A percentile compares a stretch with the other conserved stretches of the same genome.
Conservation (phyloP, 1,140 invertebrate species). For the Episyrphus balteatus region DNA sequence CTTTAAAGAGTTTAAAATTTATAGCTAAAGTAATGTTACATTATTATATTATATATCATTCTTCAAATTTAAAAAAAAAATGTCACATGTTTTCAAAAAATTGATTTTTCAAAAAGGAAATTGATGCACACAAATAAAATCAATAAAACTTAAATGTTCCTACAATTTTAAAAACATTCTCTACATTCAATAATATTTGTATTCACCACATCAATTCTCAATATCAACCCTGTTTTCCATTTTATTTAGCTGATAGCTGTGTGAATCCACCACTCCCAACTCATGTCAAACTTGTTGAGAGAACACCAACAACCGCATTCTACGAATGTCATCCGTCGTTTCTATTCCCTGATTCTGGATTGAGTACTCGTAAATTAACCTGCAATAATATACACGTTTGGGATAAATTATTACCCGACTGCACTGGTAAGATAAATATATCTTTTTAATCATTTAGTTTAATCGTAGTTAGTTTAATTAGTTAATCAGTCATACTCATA, state of each 20-base stretch:
- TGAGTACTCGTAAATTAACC: slow-evolving; percentile 39
- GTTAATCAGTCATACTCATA: too few species aligned
- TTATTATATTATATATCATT: too few species aligned
- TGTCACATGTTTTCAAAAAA: too few species aligned
- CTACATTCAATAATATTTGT: too few species aligned
- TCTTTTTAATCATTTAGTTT: slow-evolving; percentile 3
- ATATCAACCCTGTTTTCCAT: neutral
- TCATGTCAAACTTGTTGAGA: slow-evolving; percentile 47
- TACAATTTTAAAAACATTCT: too few species aligned
- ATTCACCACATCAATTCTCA: slow-evolving; percentile 2
- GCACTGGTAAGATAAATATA: slow-evolving; percentile 43
- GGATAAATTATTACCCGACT: slow-evolving; percentile 46
- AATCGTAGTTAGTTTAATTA: neutral
- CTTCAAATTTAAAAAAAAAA: too few species aligned
- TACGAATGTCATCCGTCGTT: slow-evolving; percentile 45
- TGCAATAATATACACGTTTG: slow-evolving; percentile 47
- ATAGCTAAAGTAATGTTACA: too few species aligned
- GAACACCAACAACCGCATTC: slow-evolving; percentile 37
- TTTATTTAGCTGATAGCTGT: slow-evolving; percentile 45
- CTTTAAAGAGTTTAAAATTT: too few species aligned
- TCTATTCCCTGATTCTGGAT: slow-evolving; percentile 45
- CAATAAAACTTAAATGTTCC: too few species aligned
- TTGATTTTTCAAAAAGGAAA: too few species aligned
- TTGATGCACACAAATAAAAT: too few species aligned
- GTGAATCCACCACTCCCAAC: slow-evolving; percentile 42